phyloP scores from a whole-genome alignment of 2,888 invertebrate genomes.

The Cryptus viduatorius region DNA sequence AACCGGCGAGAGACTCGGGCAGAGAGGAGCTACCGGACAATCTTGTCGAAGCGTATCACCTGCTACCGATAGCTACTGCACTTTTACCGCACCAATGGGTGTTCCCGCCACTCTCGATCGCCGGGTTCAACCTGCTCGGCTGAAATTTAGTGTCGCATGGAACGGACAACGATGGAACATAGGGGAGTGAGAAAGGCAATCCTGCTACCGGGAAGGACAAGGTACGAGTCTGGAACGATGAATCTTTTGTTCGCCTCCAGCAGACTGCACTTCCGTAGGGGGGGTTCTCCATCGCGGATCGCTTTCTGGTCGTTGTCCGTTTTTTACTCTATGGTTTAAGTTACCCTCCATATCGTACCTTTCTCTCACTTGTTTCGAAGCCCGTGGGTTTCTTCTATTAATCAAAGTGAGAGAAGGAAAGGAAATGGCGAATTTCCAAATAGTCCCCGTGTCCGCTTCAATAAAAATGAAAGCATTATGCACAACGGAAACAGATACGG shows the following conservation, averaged over 20 bases:
- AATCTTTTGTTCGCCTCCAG: constrained; percentile 75
- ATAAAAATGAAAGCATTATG: not conserved
- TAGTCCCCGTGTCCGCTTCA: not conserved
- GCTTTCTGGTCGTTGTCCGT: constrained; percentile 20
- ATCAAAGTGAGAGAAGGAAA: not conserved
- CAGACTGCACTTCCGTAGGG: constrained; percentile 76
- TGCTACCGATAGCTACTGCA: not conserved
- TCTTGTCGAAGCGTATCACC: constrained; percentile 14
- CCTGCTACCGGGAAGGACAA: constrained; percentile 55
- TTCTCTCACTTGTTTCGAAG: constrained; percentile 1
- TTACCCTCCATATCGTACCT: constrained; percentile 26
- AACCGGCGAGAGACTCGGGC: not conserved
- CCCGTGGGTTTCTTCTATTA: not conserved
- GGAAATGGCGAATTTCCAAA: constrained; percentile 49
- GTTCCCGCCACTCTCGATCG: constrained; percentile 2
- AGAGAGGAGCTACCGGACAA: not conserved
- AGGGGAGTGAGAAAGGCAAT: constrained; percentile 29
- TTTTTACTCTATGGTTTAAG: constrained; percentile 23
- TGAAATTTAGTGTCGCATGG: constrained; percentile 41
- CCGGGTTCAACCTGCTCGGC: constrained; percentile 21
- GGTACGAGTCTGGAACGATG: constrained; percentile 69
- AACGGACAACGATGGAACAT: constrained; percentile 16
- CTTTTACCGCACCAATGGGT: constrained; percentile 9
- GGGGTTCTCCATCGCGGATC: constrained; percentile 58
- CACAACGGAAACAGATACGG: not conserved